These are phyloP conservation scores for Athalia cordata DNA, from an alignment of 2,888 invertebrate genomes.

Conservation along the genomic window DNA sequence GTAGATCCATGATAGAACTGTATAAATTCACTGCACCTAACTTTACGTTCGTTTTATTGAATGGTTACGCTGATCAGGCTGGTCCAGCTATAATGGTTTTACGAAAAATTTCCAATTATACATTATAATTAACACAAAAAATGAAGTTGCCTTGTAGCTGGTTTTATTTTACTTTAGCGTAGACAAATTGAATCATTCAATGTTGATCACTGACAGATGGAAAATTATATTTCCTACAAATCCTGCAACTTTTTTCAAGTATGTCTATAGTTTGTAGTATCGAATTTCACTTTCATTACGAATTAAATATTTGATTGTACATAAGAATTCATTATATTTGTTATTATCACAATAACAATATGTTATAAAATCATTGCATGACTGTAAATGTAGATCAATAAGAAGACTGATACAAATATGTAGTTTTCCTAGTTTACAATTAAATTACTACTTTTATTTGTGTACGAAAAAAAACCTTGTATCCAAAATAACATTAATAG, in stretches of 20 bases:
- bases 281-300: conserved; percentile 1
- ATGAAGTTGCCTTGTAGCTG: no score
- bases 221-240: not conserved
- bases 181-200: no score
- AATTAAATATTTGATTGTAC: conserved; percentile 23
- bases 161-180: no score
- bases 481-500: conserved; percentile 37
- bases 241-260: no score
- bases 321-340: conserved; percentile 9
- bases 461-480: conserved; percentile 29
- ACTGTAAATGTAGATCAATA: conserved; percentile 17
- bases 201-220: not conserved
- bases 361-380: conserved; percentile 28
- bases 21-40: no score
- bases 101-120: no score
- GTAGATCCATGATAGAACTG: no score
- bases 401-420: conserved; percentile 38
- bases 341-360: not conserved
- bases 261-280: no score
- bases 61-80: no score
- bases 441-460: conserved; percentile 26
- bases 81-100: no score
- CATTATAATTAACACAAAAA: no score
- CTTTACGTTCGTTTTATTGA: no score
- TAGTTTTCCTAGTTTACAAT: conserved; percentile 24